These are phyloP conservation scores for Lineus longissimus DNA, from an alignment of 1,140 invertebrate genomes.

Conservation along the genomic window DNA sequence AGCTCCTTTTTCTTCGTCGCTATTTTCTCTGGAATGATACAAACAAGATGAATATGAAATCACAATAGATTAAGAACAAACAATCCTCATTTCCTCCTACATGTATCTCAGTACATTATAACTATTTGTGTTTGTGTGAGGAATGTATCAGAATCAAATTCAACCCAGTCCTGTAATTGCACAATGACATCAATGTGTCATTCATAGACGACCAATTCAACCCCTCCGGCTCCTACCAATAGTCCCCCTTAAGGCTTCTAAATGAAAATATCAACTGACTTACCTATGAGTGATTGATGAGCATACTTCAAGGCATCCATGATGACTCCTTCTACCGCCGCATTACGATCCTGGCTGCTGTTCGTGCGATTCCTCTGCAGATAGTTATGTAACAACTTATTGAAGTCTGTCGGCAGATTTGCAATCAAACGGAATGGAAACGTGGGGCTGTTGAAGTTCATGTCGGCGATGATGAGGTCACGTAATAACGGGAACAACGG, in stretches of 20 bases:
- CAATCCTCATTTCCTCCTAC: neutral
- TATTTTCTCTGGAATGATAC: conserved; percentile 44
- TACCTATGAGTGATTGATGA: conserved; percentile 48
- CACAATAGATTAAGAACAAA: neutral
- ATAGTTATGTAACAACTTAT: conserved; percentile 48
- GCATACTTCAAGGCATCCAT: conserved; percentile 51
- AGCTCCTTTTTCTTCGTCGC: conserved; percentile 39
- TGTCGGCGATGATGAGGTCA: conserved; percentile 51
- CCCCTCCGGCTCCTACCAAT: too few relatives aligned
- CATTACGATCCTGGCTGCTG: conserved; percentile 43
- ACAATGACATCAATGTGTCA: too few relatives aligned
- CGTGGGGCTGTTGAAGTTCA: conserved; percentile 48
- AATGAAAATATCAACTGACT: too few relatives aligned
- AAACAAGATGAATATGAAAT: conserved; percentile 10
- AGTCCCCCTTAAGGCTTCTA: too few relatives aligned
- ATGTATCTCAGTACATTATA: neutral
- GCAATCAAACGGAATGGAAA: conserved; percentile 50
- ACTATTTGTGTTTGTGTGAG: too few relatives aligned
- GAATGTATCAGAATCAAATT: too few relatives aligned
- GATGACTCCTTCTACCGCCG: conserved; percentile 47
- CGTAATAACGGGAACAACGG: conserved; percentile 49
- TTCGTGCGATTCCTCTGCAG: conserved; percentile 42
- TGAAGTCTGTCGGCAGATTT: conserved; percentile 46
- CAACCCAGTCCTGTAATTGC: too few relatives aligned
- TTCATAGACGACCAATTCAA: too few relatives aligned